A percentile compares a stretch with the other conserved stretches of the same genome.
Evolutionary conservation across 1,140 invertebrate species (phyloP).

Genomic region (Idris sp.): DNA sequence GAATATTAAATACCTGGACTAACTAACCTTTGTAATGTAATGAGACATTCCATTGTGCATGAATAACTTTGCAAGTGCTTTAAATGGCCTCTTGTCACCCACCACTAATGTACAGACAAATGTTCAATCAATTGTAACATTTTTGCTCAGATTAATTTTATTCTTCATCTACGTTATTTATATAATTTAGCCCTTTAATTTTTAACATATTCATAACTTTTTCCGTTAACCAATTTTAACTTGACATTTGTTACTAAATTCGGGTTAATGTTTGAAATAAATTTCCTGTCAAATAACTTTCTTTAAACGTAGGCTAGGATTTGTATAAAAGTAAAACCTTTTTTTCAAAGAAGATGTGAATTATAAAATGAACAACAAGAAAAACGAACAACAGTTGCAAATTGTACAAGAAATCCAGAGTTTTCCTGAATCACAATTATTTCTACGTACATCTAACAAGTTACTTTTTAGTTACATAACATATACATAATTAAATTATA

Average conservation of each 20-base stretch:
- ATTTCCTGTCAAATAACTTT: background rate
- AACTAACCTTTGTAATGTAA: constrained; percentile 71
- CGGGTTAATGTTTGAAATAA: too few species aligned
- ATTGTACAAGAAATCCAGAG: constrained; percentile 8
- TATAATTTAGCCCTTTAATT: too few species aligned
- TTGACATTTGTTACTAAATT: too few species aligned
- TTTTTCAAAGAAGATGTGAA: constrained; percentile 2
- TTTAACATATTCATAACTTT: too few species aligned
- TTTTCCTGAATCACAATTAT: constrained; percentile 20
- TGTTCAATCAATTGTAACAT: too few species aligned
- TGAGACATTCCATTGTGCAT: constrained; percentile 75
- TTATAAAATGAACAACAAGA: constrained; percentile 20
- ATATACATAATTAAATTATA: too few species aligned
- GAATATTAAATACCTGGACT: constrained; percentile 74
- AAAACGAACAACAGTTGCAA: constrained; percentile 12
- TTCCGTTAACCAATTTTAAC: too few species aligned
- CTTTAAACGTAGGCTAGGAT: too few species aligned
- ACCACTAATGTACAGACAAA: constrained; percentile 21
- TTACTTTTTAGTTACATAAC: constrained; percentile 30
- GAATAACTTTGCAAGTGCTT: constrained; percentile 68
- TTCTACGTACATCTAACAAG: constrained; percentile 33
- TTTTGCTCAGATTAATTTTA: too few species aligned
- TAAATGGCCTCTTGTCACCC: constrained; percentile 41
- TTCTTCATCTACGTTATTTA: too few species aligned
- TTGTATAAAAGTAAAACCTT: too few species aligned